phyloP scores from a whole-genome alignment of 1,140 invertebrate species.

The Bombus confusus region DNA sequence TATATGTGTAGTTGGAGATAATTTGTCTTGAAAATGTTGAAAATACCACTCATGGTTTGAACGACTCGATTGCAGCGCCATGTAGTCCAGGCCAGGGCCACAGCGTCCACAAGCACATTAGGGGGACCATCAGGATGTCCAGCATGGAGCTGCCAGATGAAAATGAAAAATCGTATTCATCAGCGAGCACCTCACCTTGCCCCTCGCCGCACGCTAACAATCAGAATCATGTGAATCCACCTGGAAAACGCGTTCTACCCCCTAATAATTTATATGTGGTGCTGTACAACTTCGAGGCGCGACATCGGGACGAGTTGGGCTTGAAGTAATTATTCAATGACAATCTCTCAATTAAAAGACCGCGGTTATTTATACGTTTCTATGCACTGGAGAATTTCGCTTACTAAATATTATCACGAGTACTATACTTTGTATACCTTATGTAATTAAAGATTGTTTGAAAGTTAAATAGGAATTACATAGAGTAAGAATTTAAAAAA shows the following conservation, averaged over 20 bases:
- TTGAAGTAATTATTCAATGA: constrained; percentile 87
- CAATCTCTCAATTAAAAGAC: too few relatives aligned
- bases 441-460: too few relatives aligned
- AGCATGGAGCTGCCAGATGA: constrained; percentile 96
- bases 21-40: too few relatives aligned
- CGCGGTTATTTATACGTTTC: too few relatives aligned
- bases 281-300: constrained; percentile 96
- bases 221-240: constrained; percentile 78
- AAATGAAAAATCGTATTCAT: constrained; percentile 94
- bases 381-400: too few relatives aligned
- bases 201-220: constrained; percentile 88
- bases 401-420: too few relatives aligned
- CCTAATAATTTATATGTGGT: constrained; percentile 97
- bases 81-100: constrained; percentile 90
- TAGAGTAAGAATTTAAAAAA: too few relatives aligned
- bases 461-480: too few relatives aligned
- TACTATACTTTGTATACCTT: too few relatives aligned
- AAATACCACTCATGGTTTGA: too few relatives aligned
- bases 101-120: constrained; percentile 75
- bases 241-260: constrained; percentile 84
- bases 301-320: constrained; percentile 96
- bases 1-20: too few relatives aligned
- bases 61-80: constrained; percentile 85
- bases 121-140: constrained; percentile 92
- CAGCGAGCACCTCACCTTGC: constrained; percentile 95